phyloP scores from a whole-genome alignment of 1,140 invertebrate species.

The Thrips palmi region DNA sequence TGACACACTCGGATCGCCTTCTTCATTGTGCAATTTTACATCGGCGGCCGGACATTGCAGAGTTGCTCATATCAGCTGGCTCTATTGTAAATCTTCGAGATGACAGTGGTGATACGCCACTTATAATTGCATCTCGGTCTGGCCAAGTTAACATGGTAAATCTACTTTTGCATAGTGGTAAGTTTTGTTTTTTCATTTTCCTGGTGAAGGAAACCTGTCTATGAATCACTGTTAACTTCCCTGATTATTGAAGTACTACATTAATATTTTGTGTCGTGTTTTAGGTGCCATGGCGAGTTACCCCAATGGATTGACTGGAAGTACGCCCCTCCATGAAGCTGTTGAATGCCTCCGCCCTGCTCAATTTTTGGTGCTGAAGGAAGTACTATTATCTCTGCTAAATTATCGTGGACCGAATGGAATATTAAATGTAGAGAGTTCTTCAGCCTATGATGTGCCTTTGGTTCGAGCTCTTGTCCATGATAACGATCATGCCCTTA shows the following conservation, averaged over 20 bases:
- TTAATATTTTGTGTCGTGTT: slow-evolving; percentile 14
- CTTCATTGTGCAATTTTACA: slow-evolving; percentile 33
- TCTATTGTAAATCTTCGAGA: slow-evolving; percentile 31
- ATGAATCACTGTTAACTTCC: slow-evolving; percentile 1
- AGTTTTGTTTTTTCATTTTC: slow-evolving; percentile 14
- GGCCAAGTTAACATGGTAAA: slow-evolving; percentile 29
- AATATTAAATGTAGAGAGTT: too few species aligned
- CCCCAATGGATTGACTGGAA: slow-evolving; percentile 32
- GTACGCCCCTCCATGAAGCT: slow-evolving; percentile 32
- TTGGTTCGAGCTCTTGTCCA: too few species aligned
- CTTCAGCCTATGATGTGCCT: too few species aligned
- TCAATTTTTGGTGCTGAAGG: too few species aligned
- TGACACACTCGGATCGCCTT: slow-evolving; percentile 33
- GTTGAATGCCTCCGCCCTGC: too few species aligned
- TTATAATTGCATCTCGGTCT: slow-evolving; percentile 36
- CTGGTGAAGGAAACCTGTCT: background rate
- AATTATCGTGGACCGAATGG: too few species aligned
- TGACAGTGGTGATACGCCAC: slow-evolving; percentile 33
- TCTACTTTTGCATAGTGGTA: slow-evolving; percentile 29
- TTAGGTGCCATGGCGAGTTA: slow-evolving; percentile 34
- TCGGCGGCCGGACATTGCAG: slow-evolving; percentile 27
- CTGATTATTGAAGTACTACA: slow-evolving; percentile 1
- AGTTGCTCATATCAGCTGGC: slow-evolving; percentile 27
- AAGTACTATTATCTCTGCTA: too few species aligned
- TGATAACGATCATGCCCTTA: too few species aligned